Conservation (phyloP, 1,140 invertebrate genomes). For the Oncopeltus fasciatus region DNA sequence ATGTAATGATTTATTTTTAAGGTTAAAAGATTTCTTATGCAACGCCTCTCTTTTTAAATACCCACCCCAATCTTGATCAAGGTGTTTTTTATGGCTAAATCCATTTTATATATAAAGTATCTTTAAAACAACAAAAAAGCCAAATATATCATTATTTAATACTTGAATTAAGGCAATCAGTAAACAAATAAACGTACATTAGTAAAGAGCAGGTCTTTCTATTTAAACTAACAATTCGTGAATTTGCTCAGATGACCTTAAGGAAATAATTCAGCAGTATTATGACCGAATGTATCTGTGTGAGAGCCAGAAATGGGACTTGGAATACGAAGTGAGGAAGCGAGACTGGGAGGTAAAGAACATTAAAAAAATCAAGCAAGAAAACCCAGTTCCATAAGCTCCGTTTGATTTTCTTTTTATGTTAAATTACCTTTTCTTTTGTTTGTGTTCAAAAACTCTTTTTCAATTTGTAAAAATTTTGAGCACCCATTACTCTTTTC, state of each 20-base stretch:
- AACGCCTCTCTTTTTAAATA: no score
- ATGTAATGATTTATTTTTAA: no score
- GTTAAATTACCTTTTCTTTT: neutral
- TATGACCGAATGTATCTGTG: conserved; percentile 87
- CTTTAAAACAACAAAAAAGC: no score
- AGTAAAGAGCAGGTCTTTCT: no score
- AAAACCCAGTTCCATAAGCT: neutral
- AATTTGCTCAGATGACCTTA: conserved; percentile 46
- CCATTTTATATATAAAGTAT: no score
- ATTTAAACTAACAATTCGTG: conserved; percentile 5
- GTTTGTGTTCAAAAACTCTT: neutral
- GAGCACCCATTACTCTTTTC: neutral
- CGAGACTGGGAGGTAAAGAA: conserved; percentile 85
- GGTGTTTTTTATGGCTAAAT: no score
- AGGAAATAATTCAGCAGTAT: conserved; percentile 86
- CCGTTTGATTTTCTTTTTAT: neutral
- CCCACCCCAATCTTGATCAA: no score
- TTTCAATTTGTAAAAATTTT: neutral
- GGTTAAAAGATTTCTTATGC: no score
- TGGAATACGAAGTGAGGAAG: conserved; percentile 96
- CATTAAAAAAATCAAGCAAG: neutral
- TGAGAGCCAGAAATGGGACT: conserved; percentile 98
- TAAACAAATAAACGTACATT: no score
- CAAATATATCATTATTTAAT: no score
- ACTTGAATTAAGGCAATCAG: no score